Evolutionary conservation across 2,888 invertebrate genomes (phyloP).

Genomic region (Caenorhabditis sp.): DNA sequence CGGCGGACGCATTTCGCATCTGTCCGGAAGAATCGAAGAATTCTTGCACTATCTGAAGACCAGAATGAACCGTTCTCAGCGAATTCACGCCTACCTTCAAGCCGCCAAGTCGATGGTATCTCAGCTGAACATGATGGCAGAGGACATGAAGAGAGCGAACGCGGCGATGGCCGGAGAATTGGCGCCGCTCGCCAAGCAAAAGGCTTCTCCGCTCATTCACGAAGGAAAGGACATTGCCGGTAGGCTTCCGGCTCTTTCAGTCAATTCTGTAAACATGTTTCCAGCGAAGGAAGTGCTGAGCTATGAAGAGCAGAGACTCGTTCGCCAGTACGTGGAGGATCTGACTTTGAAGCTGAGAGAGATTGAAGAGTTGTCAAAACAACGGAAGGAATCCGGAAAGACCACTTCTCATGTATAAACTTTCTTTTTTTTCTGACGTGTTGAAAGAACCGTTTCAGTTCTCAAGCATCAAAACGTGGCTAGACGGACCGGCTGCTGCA

Average conservation of each 20-base stretch:
- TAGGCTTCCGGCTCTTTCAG: too few relatives aligned
- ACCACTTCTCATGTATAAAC: constrained; percentile 55
- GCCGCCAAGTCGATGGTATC: constrained; percentile 70
- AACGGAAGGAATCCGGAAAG: constrained; percentile 65
- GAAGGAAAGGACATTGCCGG: constrained; percentile 72
- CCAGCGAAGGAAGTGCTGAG: constrained; percentile 63
- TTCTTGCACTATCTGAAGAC: constrained; percentile 69
- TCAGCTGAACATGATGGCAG: constrained; percentile 74
- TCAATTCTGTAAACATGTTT: too few relatives aligned
- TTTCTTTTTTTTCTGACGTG: too few relatives aligned
- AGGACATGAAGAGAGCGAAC: constrained; percentile 73
- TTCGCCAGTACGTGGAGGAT: constrained; percentile 61
- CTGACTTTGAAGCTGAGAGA: constrained; percentile 64
- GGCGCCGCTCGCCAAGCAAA: constrained; percentile 75
- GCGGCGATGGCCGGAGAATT: constrained; percentile 77
- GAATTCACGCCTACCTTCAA: constrained; percentile 68
- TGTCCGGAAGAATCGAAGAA: constrained; percentile 64
- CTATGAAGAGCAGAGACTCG: constrained; percentile 65
- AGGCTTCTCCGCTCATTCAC: constrained; percentile 67
- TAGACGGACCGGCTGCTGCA: constrained; percentile 67
- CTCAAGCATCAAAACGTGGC: constrained; percentile 63
- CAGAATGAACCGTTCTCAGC: constrained; percentile 57
- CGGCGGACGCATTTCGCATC: constrained; percentile 60
- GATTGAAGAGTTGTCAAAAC: constrained; percentile 69
- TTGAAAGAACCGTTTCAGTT: constrained; percentile 25